Evolutionary conservation across 2,888 invertebrate genomes (phyloP).

Genomic region (Agapostemon virescens): DNA sequence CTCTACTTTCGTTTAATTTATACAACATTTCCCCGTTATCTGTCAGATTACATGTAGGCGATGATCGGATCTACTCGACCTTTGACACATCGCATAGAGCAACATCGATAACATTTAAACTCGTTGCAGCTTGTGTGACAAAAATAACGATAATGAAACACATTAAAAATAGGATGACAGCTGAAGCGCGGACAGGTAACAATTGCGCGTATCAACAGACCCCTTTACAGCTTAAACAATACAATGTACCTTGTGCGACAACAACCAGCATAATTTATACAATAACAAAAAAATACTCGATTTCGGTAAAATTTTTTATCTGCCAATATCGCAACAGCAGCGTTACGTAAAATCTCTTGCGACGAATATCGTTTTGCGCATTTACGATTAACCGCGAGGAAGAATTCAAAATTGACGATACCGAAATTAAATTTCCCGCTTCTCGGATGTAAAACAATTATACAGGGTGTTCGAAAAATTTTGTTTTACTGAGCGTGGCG

Average conservation of each 20-base stretch:
- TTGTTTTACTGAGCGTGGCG: too few species aligned
- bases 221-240: not conserved
- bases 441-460: not conserved
- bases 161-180: not conserved
- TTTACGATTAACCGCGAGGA: not conserved
- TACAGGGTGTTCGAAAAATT: not conserved
- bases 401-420: not conserved
- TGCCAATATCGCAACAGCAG: too few species aligned
- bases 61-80: slow-evolving; percentile 36
- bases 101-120: slow-evolving; percentile 32
- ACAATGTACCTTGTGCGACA: not conserved
- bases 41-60: slow-evolving; percentile 7
- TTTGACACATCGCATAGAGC: slow-evolving; percentile 16
- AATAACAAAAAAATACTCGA: not conserved
- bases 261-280: not conserved
- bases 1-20: not conserved
- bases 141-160: not conserved
- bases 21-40: slow-evolving; percentile 9
- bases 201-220: not conserved
- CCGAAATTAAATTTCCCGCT: slow-evolving; percentile 39
- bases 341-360: not conserved
- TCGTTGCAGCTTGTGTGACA: not conserved
- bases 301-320: not conserved
- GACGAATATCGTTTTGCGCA: not conserved
- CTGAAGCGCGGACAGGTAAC: not conserved